Conservation (phyloP, 2,113 vertebrate species). For the Nothoprocta perdicaria region DNA sequence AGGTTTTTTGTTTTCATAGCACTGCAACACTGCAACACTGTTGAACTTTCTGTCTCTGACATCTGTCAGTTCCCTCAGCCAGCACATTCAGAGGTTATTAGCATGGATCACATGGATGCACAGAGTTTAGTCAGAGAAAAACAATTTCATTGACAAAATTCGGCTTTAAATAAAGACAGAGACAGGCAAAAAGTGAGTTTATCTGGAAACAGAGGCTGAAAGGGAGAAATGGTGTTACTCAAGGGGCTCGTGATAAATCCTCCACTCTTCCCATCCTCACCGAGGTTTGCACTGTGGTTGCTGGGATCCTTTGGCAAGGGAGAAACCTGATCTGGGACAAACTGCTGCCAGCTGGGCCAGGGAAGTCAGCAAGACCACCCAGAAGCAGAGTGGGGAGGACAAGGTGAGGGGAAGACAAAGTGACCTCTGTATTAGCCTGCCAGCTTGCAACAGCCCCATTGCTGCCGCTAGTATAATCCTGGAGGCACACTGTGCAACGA, state of each 20-base stretch:
- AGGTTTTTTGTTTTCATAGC: neutral
- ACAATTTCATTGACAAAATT: neutral
- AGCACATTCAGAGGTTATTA: neutral
- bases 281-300: neutral
- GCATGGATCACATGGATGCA: neutral
- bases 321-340: neutral
- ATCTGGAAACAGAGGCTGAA: neutral
- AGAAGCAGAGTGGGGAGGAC: neutral
- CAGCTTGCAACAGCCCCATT: neutral
- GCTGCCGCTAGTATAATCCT: neutral
- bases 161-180: neutral
- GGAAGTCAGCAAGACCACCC: neutral
- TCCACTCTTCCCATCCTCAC: neutral
- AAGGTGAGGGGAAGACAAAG: neutral
- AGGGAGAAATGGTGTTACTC: neutral
- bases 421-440: accelerated
- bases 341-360: neutral
- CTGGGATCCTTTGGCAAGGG: neutral
- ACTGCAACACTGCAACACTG: neutral
- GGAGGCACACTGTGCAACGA: neutral
- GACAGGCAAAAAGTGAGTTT: neutral
- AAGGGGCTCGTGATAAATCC: neutral
- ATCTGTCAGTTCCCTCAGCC: neutral
- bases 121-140: neutral
- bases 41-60: neutral